These are phyloP conservation scores for Daubentonia madagascariensis DNA, from an alignment of 2,113 vertebrate species.

Conservation along the genomic window DNA sequence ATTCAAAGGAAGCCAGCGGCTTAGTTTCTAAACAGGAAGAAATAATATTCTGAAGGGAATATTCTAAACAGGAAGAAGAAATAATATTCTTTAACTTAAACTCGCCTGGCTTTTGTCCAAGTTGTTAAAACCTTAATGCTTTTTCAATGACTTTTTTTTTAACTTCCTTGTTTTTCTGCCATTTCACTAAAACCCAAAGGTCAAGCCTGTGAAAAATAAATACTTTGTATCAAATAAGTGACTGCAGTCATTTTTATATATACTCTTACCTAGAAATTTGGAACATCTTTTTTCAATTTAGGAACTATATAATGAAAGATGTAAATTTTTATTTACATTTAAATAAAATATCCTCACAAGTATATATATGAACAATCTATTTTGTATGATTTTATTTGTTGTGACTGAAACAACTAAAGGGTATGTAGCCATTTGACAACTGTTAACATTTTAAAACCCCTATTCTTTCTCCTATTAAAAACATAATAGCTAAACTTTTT, in stretches of 20 bases:
- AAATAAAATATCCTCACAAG: background rate
- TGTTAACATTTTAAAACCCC: background rate
- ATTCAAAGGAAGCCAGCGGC: background rate
- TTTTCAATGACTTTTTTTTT: conserved; percentile 37
- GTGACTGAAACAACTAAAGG: background rate
- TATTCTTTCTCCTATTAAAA: conserved; percentile 1
- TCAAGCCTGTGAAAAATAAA: background rate
- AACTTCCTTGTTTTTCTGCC: conserved; percentile 57
- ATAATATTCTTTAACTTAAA: conserved; percentile 53
- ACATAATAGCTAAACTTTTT: background rate
- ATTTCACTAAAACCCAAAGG: conserved; percentile 57
- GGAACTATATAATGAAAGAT: background rate
- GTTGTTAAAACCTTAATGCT: conserved; percentile 44
- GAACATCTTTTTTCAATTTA: conserved; percentile 12
- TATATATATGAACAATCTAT: background rate
- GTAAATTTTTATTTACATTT: background rate
- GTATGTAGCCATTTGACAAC: background rate
- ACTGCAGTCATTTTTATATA: conserved; percentile 26
- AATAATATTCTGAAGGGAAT: conserved; percentile 19
- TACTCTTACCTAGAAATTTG: background rate
- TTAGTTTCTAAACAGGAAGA: conserved; percentile 51
- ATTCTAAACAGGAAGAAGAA: too few relatives aligned
- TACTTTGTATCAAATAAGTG: background rate
- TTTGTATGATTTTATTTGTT: conserved; percentile 26
- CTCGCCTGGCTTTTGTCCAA: conserved; percentile 51